Conservation (phyloP, 2,888 invertebrate species). For the Ophion ellenae region DNA sequence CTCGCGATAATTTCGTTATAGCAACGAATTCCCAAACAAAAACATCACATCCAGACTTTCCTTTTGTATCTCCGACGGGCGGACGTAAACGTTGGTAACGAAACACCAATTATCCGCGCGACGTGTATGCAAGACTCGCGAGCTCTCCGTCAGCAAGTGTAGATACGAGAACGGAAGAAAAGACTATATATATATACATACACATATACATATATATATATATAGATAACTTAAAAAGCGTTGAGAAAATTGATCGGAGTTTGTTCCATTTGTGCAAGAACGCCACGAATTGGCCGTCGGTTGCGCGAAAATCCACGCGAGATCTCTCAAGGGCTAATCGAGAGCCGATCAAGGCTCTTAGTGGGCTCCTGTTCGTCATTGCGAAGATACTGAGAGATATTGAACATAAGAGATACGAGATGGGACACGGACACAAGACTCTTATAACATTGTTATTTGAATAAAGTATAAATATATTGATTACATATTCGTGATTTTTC, state of each 20-base stretch:
- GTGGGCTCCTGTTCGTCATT: conserved; percentile 29
- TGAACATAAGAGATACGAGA: conserved; percentile 69
- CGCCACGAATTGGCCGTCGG: conserved; percentile 10
- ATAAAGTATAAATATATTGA: conserved; percentile 77
- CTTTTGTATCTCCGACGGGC: conserved; percentile 24
- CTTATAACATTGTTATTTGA: conserved; percentile 78
- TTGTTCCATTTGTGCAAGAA: conserved; percentile 42
- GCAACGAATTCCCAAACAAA: conserved; percentile 12
- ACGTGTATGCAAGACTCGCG: conserved; percentile 27
- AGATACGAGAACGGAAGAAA: conserved; percentile 35
- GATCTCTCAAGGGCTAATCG: conserved; percentile 41
- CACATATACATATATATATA: no score
- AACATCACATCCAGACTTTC: conserved; percentile 22
- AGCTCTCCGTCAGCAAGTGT: conserved; percentile 50
- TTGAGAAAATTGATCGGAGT: conserved; percentile 1
- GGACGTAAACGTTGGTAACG: conserved; percentile 30
- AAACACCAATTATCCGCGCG: conserved; percentile 24
- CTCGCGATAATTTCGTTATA: conserved; percentile 30
- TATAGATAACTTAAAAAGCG: conserved; percentile 15
- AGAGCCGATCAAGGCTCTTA: conserved; percentile 22
- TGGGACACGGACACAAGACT: conserved; percentile 72
- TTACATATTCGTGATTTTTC: conserved; percentile 53
- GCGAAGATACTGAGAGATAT: conserved; percentile 35
- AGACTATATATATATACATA: background rate
- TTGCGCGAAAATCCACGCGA: conserved; percentile 25